Evolutionary conservation across 2,888 invertebrate species (phyloP).

Genomic region (Aethes cnicana): DNA sequence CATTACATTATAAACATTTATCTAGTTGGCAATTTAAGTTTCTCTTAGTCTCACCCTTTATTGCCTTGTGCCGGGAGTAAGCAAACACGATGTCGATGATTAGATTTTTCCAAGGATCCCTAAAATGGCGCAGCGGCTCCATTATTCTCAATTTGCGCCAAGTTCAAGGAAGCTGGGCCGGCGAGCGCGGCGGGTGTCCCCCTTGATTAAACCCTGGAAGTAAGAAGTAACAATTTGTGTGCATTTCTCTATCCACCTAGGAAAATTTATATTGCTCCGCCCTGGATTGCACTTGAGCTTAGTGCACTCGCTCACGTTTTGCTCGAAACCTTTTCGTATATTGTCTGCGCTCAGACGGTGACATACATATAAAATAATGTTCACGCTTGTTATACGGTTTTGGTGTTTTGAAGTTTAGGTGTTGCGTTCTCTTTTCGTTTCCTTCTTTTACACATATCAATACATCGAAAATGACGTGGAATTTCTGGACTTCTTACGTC

Average conservation of each 20-base stretch:
- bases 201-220: slow-evolving; percentile 78
- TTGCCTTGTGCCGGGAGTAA: slow-evolving; percentile 11
- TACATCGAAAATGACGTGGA: too few species aligned
- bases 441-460: too few species aligned
- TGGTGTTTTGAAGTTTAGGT: too few species aligned
- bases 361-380: too few species aligned
- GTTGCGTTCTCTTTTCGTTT: too few species aligned
- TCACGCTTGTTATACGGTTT: too few species aligned
- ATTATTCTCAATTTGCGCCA: slow-evolving; percentile 80
- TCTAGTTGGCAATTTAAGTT: too few species aligned
- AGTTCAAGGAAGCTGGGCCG: slow-evolving; percentile 62
- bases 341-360: background rate
- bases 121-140: slow-evolving; percentile 63
- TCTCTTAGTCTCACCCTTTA: too few species aligned
- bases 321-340: background rate
- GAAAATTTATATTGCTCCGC: slow-evolving; percentile 46
- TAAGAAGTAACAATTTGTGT: slow-evolving; percentile 76
- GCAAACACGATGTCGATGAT: slow-evolving; percentile 40
- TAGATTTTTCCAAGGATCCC: slow-evolving; percentile 59
- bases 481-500: too few species aligned
- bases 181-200: slow-evolving; percentile 76
- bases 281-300: slow-evolving; percentile 56
- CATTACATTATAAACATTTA: too few species aligned
- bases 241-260: slow-evolving; percentile 54
- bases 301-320: slow-evolving; percentile 38